Evolutionary conservation across 2,888 invertebrate species (phyloP), one percentile per base, ranked within the genome.

Genomic region (Melanostoma scalare): DNA sequence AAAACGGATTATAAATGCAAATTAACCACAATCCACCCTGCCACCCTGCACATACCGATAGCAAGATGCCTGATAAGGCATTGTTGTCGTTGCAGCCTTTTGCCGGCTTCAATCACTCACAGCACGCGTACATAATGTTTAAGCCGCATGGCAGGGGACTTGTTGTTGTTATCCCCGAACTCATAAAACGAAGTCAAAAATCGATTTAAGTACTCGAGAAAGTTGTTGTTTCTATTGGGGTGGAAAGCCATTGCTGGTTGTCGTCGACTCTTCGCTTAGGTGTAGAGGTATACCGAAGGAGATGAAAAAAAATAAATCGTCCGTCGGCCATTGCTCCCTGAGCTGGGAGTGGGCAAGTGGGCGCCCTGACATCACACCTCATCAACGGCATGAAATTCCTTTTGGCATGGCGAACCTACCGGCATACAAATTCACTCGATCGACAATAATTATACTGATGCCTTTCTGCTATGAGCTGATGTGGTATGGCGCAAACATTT

Each of bases 361-460:
- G 46, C 35, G 58, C 55, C 20, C 20, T 20, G 20, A 20, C 20
- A 42, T 38, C 31, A 10, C 53, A 38, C 44, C 48, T 48, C 63
- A 38, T n/a, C 10, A 67, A 55, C 48, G 50, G 30, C 30, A 30
- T 46, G 52, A 44, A 56, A 69, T 68, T 61, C 61, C 50, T 72
- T 40, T 71, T 48, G 42, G 44, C 20, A 31, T 46, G 42, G 42
- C 58, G 53, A 55, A 72, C 71, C 76, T 50, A 77, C 71, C 69
- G 72, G 81, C 81, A 82, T 82, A 82, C 77, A 82, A 82, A 82
- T 82, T 67, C 77, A 73, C 38, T 68, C 68, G 73, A 82, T 82
- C 81, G 81, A 82, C 77, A 82, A 77, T 68, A 77, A 82, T 82
- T 72, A 73, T 72, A 76, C 40, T 71, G 68, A 55, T 72, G 46